Percentiles rank a stretch among this genome's conserved stretches.
phyloP scores from a whole-genome alignment of 2,113 vertebrate species.

The Seriola dumerili region DNA sequence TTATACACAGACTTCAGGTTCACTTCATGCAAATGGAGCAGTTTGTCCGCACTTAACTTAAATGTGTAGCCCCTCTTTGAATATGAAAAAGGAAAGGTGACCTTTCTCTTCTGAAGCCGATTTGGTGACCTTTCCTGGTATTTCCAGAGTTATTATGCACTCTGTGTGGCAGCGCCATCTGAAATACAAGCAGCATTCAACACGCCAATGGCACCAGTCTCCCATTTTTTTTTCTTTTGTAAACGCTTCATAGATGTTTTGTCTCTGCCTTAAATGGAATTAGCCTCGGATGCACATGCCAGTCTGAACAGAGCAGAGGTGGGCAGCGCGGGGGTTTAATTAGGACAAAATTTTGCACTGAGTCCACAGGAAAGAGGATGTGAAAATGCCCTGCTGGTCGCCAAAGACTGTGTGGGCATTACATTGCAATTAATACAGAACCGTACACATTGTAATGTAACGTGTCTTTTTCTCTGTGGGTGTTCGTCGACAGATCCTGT shows the following conservation, averaged over 20 bases:
- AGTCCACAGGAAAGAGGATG: constrained; percentile 59
- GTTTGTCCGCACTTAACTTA: neutral
- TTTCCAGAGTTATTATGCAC: constrained; percentile 58
- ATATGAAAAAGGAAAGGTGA: constrained; percentile 44
- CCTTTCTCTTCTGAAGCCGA: constrained; percentile 54
- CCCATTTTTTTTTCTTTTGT: neutral
- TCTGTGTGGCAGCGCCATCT: constrained; percentile 48
- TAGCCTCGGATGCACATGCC: constrained; percentile 49
- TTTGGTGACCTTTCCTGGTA: constrained; percentile 74
- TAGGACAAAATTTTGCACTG: constrained; percentile 63
- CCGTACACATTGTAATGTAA: constrained; percentile 35
- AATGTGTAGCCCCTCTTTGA: constrained; percentile 27
- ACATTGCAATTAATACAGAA: constrained; percentile 51
- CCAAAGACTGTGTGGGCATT: constrained; percentile 62
- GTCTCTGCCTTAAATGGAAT: constrained; percentile 60
- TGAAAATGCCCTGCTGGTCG: constrained; percentile 65
- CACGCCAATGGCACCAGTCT: constrained; percentile 19
- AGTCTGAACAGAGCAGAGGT: constrained; percentile 56
- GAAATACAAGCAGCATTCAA: constrained; percentile 43
- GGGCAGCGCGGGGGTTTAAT: constrained; percentile 66
- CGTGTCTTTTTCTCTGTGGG: constrained; percentile 40
- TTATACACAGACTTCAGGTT: constrained; percentile 21
- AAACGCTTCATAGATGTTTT: constrained; percentile 53
- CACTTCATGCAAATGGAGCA: constrained; percentile 1
- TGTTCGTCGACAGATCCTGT: constrained; percentile 34